A percentile compares a stretch with the other conserved stretches of the same genome.
phyloP scores from a whole-genome alignment of 2,888 invertebrate species.

The Pediacus dermestoides region DNA sequence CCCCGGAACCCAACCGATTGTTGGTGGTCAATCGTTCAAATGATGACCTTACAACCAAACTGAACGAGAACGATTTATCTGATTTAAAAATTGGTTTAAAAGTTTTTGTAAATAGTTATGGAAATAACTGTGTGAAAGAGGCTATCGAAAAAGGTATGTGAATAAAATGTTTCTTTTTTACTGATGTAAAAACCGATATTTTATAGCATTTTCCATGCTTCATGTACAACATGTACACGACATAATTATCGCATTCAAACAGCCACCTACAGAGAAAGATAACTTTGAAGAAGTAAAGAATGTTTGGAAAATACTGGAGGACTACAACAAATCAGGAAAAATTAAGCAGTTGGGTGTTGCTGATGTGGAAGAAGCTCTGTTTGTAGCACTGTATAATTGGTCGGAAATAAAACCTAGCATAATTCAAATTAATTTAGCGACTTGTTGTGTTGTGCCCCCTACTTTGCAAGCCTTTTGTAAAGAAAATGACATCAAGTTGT shows the following conservation, averaged over 20 bases:
- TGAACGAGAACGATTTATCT: constrained; percentile 67
- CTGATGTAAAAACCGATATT: constrained; percentile 17
- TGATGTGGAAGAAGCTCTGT: constrained; percentile 80
- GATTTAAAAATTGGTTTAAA: constrained; percentile 83
- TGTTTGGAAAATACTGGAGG: constrained; percentile 76
- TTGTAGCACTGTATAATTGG: constrained; percentile 72
- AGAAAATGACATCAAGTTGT: constrained; percentile 83
- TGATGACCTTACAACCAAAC: constrained; percentile 61
- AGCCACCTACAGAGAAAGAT: constrained; percentile 42
- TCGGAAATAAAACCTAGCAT: constrained; percentile 79
- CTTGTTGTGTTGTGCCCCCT: constrained; percentile 92
- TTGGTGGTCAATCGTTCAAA: constrained; percentile 58
- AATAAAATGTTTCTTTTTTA: background rate
- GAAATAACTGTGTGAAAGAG: constrained; percentile 62
- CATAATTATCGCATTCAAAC: constrained; percentile 75
- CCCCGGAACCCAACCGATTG: constrained; percentile 44
- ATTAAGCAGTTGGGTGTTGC: constrained; percentile 77
- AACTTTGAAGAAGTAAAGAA: constrained; percentile 63
- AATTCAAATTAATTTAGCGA: constrained; percentile 88
- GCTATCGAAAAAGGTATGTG: constrained; percentile 68
- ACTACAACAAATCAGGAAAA: constrained; percentile 63
- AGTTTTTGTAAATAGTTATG: constrained; percentile 74
- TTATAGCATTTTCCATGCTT: constrained; percentile 68
- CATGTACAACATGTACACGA: constrained; percentile 75
- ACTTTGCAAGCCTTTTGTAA: constrained; percentile 86